Evolutionary conservation across 30 jellyfish, hydroid and myxozoan genomes (phyloP).

Genomic region (Morbakka virulenta): DNA sequence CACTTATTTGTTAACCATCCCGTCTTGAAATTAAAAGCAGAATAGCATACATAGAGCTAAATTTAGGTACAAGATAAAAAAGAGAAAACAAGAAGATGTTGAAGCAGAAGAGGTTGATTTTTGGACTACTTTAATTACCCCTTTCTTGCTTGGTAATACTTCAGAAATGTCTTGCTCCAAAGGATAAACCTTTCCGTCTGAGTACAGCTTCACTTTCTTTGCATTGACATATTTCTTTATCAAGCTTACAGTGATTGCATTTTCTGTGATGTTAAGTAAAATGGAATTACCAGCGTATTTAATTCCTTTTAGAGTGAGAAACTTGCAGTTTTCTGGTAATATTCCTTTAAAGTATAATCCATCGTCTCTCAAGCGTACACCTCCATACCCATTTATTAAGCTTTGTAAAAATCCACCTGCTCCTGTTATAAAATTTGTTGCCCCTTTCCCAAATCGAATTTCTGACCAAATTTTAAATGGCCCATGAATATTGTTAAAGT

Average conservation of each 20-base stretch:
- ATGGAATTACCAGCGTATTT: slow-evolving; percentile 28
- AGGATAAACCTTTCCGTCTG: too few relatives aligned
- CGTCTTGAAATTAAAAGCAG: too few relatives aligned
- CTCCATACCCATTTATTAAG: slow-evolving; percentile 65
- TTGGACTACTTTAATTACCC: too few relatives aligned
- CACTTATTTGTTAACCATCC: too few relatives aligned
- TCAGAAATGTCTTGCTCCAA: too few relatives aligned
- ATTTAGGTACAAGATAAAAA: too few relatives aligned
- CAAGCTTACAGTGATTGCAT: background rate
- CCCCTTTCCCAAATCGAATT: slow-evolving; percentile 58
- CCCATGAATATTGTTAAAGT: slow-evolving; percentile 37
- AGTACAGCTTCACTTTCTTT: background rate
- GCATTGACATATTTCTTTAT: background rate
- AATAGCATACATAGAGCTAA: too few relatives aligned
- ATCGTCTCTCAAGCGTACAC: slow-evolving; percentile 25
- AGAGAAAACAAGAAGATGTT: too few relatives aligned
- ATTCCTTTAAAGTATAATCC: slow-evolving; percentile 21
- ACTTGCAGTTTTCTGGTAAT: slow-evolving; percentile 22
- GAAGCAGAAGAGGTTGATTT: too few relatives aligned
- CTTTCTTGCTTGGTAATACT: too few relatives aligned
- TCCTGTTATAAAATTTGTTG: slow-evolving; percentile 55
- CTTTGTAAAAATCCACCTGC: slow-evolving; percentile 77
- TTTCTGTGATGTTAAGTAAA: background rate
- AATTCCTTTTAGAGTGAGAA: slow-evolving; percentile 23
- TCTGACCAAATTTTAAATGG: slow-evolving; percentile 72